phyloP scores from a whole-genome alignment of 2,113 vertebrate genomes.

The Tychaedon coryphoeus region DNA sequence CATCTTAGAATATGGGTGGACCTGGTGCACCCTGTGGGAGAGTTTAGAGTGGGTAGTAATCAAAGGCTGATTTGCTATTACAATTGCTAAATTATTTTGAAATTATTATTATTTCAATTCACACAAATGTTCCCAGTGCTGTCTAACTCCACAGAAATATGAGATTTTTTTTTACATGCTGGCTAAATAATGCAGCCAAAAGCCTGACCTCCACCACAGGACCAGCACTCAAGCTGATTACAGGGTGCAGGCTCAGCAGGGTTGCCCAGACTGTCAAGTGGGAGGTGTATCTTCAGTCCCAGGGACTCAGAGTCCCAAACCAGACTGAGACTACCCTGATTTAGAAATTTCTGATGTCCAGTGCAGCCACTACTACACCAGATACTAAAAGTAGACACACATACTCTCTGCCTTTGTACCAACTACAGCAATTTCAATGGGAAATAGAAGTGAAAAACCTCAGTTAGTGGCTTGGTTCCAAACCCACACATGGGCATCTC shows the following conservation, averaged over 20 bases:
- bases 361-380: neutral
- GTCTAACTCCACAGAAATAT: neutral
- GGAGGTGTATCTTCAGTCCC: neutral
- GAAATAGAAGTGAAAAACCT: conserved; percentile 37
- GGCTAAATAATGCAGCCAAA: neutral
- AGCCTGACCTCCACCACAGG: neutral
- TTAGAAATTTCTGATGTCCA: neutral
- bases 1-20: neutral
- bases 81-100: neutral
- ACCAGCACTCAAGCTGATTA: neutral
- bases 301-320: neutral
- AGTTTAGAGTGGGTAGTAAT: neutral
- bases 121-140: neutral
- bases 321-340: neutral
- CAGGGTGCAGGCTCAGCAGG: neutral
- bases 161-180: neutral
- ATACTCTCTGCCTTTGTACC: neutral
- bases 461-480: rapidly evolving
- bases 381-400: neutral
- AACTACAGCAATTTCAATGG: neutral
- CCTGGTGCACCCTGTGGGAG: neutral
- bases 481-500: neutral
- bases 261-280: neutral
- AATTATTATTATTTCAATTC: neutral
- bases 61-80: neutral